These are phyloP conservation scores for Drosophila prostipennis DNA, from an alignment of 2,888 invertebrate species.

Conservation along the genomic window DNA sequence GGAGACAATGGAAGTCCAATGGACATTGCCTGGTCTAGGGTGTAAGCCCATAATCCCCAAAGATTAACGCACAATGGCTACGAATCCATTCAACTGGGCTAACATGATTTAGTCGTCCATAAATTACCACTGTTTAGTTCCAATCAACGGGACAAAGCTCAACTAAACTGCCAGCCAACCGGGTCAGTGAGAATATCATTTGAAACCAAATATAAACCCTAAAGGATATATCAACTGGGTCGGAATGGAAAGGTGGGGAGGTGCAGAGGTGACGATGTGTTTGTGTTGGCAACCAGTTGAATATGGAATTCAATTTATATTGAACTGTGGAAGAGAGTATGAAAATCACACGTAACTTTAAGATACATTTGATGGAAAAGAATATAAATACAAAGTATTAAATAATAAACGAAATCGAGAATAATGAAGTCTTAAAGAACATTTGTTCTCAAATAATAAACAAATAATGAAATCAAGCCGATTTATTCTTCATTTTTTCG, in stretches of 20 bases:
- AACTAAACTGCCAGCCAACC: slow-evolving; percentile 33
- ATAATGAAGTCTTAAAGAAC: too few relatives aligned
- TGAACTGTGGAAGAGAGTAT: slow-evolving; percentile 7
- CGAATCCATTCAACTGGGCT: slow-evolving; percentile 14
- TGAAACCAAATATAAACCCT: slow-evolving; percentile 38
- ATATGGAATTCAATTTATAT: slow-evolving; percentile 50
- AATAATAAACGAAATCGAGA: too few relatives aligned
- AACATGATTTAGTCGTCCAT: slow-evolving; percentile 41
- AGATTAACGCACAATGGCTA: slow-evolving; percentile 39
- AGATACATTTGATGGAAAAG: too few relatives aligned
- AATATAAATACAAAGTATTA: too few relatives aligned
- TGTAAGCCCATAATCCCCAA: slow-evolving; percentile 18
- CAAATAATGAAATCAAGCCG: too few relatives aligned
- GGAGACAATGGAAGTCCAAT: slow-evolving; percentile 13
- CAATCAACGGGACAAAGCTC: slow-evolving; percentile 53
- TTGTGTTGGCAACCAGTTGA: slow-evolving; percentile 65
- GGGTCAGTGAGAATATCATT: slow-evolving; percentile 56
- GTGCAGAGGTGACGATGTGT: not conserved
- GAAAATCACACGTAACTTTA: too few relatives aligned
- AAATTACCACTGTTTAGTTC: slow-evolving; percentile 43
- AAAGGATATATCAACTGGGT: slow-evolving; percentile 7
- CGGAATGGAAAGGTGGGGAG: not conserved
- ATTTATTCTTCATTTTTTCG: too few relatives aligned
- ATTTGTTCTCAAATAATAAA: too few relatives aligned
- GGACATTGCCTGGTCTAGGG: not conserved